Evolutionary conservation across 2,888 invertebrate species (phyloP).

Genomic region (Masnerella sp.): DNA sequence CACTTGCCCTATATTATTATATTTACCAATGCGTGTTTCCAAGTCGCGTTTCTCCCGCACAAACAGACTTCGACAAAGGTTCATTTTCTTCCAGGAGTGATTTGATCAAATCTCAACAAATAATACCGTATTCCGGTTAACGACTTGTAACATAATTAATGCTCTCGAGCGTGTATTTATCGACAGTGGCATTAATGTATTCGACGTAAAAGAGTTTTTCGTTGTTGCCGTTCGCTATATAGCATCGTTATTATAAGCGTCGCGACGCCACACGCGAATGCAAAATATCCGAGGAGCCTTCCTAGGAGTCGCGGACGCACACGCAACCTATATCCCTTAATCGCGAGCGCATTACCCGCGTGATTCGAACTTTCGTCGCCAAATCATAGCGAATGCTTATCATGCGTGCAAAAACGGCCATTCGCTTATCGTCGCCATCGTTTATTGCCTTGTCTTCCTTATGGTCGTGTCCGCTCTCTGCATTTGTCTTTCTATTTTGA

Average conservation of each 20-base stretch:
- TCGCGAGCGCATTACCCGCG: conserved; percentile 43
- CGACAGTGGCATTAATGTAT: conserved; percentile 64
- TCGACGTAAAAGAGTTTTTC: conserved; percentile 66
- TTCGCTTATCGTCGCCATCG: conserved; percentile 35
- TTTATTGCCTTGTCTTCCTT: conserved; percentile 24
- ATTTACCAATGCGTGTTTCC: conserved; percentile 55
- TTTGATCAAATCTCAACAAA: conserved; percentile 60
- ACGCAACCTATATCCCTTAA: conserved; percentile 52
- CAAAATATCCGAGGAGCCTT: conserved; percentile 66
- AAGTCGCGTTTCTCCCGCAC: conserved; percentile 41
- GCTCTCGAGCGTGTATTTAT: conserved; percentile 57
- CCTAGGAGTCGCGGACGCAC: conserved; percentile 56
- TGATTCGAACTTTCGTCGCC: conserved; percentile 40
- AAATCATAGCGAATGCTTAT: conserved; percentile 48
- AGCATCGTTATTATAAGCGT: conserved; percentile 67
- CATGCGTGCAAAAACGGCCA: conserved; percentile 33
- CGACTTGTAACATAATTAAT: conserved; percentile 61
- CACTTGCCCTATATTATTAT: conserved; percentile 42
- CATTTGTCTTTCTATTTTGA: too few species aligned
- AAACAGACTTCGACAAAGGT: conserved; percentile 27
- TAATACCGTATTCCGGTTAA: conserved; percentile 61
- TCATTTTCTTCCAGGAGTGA: conserved; percentile 47
- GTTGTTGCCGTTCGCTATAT: conserved; percentile 57
- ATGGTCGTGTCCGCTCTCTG: background rate
- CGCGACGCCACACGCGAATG: conserved; percentile 69